phyloP scores from a whole-genome alignment of 2,888 invertebrate species.

The Pachliopta kotzebuea region DNA sequence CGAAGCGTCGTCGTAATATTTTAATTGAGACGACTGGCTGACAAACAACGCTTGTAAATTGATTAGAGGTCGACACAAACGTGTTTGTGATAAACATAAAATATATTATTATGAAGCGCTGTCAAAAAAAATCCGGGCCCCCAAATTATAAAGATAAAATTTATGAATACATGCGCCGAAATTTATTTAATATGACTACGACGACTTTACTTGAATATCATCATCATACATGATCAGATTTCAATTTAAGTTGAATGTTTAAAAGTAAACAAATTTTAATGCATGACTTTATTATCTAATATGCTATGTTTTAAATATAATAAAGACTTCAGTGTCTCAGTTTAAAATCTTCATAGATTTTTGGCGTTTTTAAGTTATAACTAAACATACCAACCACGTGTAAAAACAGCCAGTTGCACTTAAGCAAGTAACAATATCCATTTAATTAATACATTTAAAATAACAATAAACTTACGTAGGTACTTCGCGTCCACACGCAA shows the following conservation, averaged over 20 bases:
- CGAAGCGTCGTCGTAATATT: conserved; percentile 42
- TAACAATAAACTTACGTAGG: conserved; percentile 14
- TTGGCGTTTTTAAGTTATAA: conserved; percentile 4
- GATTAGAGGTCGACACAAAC: conserved; percentile 8
- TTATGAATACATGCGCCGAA: too few species aligned
- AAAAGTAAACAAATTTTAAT: too few species aligned
- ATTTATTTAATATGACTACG: too few species aligned
- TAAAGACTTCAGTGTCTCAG: background rate
- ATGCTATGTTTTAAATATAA: too few species aligned
- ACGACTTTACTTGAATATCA: too few species aligned
- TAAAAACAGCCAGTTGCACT: conserved; percentile 9
- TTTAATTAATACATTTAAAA: conserved; percentile 19
- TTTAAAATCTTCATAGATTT: background rate
- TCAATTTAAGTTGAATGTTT: too few species aligned
- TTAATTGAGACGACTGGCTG: conserved; percentile 55
- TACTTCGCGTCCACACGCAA: background rate
- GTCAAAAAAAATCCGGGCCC: background rate
- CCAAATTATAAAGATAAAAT: background rate
- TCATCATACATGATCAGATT: too few species aligned
- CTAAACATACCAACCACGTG: conserved; percentile 8
- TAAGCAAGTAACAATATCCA: conserved; percentile 19
- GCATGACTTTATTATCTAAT: too few species aligned
- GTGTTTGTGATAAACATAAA: background rate
- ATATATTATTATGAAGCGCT: background rate
- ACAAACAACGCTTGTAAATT: conserved; percentile 21